Base-by-base conservation (phyloP, 2,113 vertebrate genomes). In the Equus przewalskii region DNA sequence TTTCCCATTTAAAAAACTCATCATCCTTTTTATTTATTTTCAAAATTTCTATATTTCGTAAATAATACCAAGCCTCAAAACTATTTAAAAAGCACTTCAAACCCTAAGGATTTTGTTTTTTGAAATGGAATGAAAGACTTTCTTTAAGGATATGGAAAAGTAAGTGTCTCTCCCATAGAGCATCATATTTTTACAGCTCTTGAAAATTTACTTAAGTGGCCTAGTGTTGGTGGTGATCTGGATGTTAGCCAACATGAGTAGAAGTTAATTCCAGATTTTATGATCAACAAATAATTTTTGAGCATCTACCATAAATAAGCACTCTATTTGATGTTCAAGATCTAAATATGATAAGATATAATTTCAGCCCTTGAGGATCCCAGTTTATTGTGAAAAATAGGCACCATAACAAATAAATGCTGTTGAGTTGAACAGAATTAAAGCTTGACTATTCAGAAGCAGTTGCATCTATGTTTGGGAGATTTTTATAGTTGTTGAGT, bases 161-260 rank as follows among this genome's bases (percentile, higher is more conserved):
- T 22, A 80, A 67, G 70, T 95, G 9, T 60, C 41, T 95, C 94
- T 91, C 33, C 33, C 54, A 49, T 46, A n/a, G 64, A 33, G 26
- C 19, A 44, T 64, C 65, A 19, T 54, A 75, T 76, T 97, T 80
- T 91, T 89, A 64, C 11, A 73, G n/a, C 56, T 84, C 80, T 95
- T 92, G 80, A 79, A 65, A 73, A 84, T 84, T 89, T 22, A 78
- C 58, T 51, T 64, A 79, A 36, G 14, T 62, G 49, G 14, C 46
- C 22, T 56, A 51, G 24, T 84, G 19, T 33, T 73, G 90, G 15
- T 72, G 64, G 30, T 67, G 33, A 65, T 91, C 0, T 70, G 26
- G 33, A 49, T 72, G 36, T 69, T 72, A 49, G 18, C 24, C 15
- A 87, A 30, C 10, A 93, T 19, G 67, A 96, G 44, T 36, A 76